Percentiles rank a stretch among this genome's conserved stretches.
Evolutionary conservation across 2,113 vertebrate species (phyloP).

Genomic region (Saimiri boliviensis): DNA sequence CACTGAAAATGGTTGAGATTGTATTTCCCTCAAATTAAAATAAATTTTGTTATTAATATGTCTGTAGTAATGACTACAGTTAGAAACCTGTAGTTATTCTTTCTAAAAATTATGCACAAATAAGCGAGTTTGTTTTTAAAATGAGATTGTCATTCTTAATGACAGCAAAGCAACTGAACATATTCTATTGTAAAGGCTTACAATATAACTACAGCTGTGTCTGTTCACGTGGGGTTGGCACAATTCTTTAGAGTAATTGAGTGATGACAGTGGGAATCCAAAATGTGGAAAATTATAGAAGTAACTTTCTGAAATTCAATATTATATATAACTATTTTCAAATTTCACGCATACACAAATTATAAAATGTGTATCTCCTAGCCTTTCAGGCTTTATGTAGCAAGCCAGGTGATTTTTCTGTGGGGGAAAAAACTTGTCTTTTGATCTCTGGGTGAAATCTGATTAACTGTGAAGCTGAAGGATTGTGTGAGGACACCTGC

Average conservation of each 20-base stretch:
- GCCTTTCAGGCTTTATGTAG: background rate
- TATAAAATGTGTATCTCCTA: background rate
- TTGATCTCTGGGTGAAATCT: background rate
- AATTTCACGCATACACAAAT: background rate
- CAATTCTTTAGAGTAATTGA: background rate
- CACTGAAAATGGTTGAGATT: slow-evolving; percentile 22
- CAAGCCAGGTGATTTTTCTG: background rate
- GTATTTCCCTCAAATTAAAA: slow-evolving; percentile 32
- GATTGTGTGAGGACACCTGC: background rate
- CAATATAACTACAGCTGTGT: background rate
- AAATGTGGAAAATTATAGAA: slow-evolving; percentile 32
- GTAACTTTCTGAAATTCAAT: slow-evolving; percentile 33
- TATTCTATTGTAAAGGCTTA: background rate
- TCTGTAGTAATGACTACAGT: background rate
- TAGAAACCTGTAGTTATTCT: slow-evolving; percentile 47
- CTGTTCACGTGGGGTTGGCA: background rate
- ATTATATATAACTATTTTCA: background rate
- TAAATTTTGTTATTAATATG: slow-evolving; percentile 52
- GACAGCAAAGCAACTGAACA: slow-evolving; percentile 1
- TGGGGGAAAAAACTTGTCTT: background rate
- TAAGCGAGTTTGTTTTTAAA: slow-evolving; percentile 43
- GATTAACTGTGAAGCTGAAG: background rate
- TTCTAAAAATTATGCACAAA: slow-evolving; percentile 12
- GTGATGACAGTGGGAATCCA: background rate
- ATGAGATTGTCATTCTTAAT: slow-evolving; percentile 34